These are phyloP conservation scores for Pycnomerus fuliginosus DNA, from an alignment of 2,888 invertebrate genomes.

Conservation along the genomic window DNA sequence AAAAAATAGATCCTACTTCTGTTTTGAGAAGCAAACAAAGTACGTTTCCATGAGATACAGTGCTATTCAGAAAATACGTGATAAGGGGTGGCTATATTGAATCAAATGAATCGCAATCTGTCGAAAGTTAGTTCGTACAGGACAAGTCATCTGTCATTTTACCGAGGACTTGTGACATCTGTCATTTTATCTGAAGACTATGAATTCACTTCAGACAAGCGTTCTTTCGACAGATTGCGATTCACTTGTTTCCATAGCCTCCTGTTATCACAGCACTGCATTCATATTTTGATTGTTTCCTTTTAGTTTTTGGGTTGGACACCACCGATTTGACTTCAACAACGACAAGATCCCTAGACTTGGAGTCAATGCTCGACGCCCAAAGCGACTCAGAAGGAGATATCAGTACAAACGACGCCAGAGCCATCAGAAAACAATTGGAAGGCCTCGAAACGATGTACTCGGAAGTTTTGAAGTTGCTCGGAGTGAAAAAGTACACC, in stretches of 20 bases:
- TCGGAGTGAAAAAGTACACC: constrained; percentile 58
- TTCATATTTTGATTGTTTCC: constrained; percentile 3
- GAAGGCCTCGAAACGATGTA: constrained; percentile 86
- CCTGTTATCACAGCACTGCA: too few relatives aligned
- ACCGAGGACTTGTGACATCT: too few relatives aligned
- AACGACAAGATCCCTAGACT: constrained; percentile 72
- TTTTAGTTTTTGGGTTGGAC: constrained; percentile 69
- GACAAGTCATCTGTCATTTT: too few relatives aligned
- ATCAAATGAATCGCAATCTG: too few relatives aligned
- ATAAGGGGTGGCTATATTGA: too few relatives aligned
- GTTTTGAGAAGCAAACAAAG: constrained; percentile 60
- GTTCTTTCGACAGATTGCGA: too few relatives aligned
- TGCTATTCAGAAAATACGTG: too few relatives aligned
- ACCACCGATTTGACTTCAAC: constrained; percentile 77
- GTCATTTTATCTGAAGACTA: too few relatives aligned
- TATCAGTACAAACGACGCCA: constrained; percentile 72
- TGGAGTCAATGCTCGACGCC: constrained; percentile 76
- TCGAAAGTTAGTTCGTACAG: too few relatives aligned
- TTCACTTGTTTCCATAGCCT: too few relatives aligned
- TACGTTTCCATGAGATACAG: constrained; percentile 52
- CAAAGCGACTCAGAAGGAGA: constrained; percentile 69
- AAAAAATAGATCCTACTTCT: constrained; percentile 57
- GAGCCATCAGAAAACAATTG: constrained; percentile 76
- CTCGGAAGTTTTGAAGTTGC: constrained; percentile 71
- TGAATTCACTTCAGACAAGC: too few relatives aligned